phyloP scores from a whole-genome alignment of 35 echinoderm and acorn worm species.

The Chiridota heheva region DNA sequence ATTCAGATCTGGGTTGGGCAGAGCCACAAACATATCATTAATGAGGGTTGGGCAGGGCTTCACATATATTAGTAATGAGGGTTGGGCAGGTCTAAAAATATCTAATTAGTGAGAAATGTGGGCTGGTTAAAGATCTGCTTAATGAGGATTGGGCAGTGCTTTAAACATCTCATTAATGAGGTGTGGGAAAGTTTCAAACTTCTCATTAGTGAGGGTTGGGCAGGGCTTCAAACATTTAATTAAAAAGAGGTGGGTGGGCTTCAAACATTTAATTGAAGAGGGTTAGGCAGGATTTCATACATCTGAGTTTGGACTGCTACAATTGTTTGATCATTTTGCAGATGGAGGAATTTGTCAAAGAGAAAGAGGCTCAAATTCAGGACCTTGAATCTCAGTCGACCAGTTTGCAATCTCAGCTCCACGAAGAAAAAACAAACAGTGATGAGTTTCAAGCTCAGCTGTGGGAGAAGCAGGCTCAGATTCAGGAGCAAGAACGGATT shows the following conservation, averaged over 20 bases:
- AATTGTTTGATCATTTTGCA: conserved; percentile 13
- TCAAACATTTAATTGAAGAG: background rate
- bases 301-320: background rate
- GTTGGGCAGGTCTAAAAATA: no score
- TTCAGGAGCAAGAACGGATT: conserved; percentile 65
- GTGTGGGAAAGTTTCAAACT: no score
- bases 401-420: conserved; percentile 43
- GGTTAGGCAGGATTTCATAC: background rate
- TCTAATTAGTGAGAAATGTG: no score
- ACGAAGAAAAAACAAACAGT: conserved; percentile 57
- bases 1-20: no score
- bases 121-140: no score
- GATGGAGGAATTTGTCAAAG: conserved; percentile 59
- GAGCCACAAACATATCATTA: no score
- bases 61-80: no score
- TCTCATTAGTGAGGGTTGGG: no score
- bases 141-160: no score
- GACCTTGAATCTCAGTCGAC: conserved; percentile 51
- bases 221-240: conserved; percentile 1
- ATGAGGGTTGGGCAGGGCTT: no score
- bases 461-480: conserved; percentile 69
- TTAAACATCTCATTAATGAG: no score
- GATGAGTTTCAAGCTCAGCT: conserved; percentile 70
- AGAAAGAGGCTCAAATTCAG: conserved; percentile 40
- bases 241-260: background rate